phyloP scores from a whole-genome alignment of 1,140 invertebrate species.

The Drosophila willistoni region DNA sequence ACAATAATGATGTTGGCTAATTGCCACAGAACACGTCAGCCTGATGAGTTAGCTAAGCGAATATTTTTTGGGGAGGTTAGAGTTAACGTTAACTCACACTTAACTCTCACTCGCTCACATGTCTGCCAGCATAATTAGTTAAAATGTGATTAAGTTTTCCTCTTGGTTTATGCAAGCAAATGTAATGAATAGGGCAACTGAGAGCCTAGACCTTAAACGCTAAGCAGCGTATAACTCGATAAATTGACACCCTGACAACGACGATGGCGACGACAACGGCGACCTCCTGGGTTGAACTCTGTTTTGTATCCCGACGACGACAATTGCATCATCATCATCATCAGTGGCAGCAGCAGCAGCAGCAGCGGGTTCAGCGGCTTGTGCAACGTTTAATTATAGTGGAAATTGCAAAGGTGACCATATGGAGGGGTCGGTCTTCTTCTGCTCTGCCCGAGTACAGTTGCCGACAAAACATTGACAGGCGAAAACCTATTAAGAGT shows the following conservation, averaged over 20 bases:
- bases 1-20: slow-evolving; percentile 65
- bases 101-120: slow-evolving; percentile 5
- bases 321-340: slow-evolving; percentile 61
- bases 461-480: slow-evolving; percentile 29
- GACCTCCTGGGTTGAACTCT: slow-evolving; percentile 35
- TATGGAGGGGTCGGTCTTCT: background rate
- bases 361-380: slow-evolving; percentile 18
- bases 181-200: slow-evolving; percentile 49
- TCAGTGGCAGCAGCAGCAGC: slow-evolving; percentile 9
- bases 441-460: slow-evolving; percentile 35
- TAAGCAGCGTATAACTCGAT: slow-evolving; percentile 42
- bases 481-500: slow-evolving; percentile 1
- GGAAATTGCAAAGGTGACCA: slow-evolving; percentile 36
- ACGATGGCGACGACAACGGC: slow-evolving; percentile 20
- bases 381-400: slow-evolving; percentile 25
- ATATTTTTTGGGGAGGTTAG: background rate
- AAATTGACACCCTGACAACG: slow-evolving; percentile 28
- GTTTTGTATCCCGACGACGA: slow-evolving; percentile 40
- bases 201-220: slow-evolving; percentile 17
- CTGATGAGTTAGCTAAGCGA: slow-evolving; percentile 21
- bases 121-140: slow-evolving; percentile 65
- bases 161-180: slow-evolving; percentile 52
- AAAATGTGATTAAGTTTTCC: slow-evolving; percentile 59
- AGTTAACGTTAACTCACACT: slow-evolving; percentile 20
- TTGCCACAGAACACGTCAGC: slow-evolving; percentile 68